Conservation (phyloP, 2,113 vertebrate species). For the Catharus minimus region DNA sequence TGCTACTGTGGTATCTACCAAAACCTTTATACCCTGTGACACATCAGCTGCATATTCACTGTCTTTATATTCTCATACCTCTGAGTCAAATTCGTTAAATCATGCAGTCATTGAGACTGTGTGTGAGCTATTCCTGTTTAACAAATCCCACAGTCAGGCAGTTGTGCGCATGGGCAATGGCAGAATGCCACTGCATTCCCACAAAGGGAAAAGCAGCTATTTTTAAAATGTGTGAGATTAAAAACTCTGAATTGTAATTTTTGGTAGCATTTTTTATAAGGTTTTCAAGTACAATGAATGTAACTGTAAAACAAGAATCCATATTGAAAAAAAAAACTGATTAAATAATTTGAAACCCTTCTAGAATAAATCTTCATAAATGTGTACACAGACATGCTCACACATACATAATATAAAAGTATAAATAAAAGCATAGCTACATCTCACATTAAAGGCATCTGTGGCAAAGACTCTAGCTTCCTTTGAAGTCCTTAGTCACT, state of each 20-base stretch:
- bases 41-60: neutral
- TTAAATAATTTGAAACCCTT: neutral
- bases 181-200: neutral
- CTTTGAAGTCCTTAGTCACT: constrained; percentile 36
- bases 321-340: neutral
- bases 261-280: neutral
- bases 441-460: neutral
- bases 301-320: neutral
- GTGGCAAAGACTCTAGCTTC: constrained; percentile 17
- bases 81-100: neutral
- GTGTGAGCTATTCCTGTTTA: neutral
- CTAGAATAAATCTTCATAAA: neutral
- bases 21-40: neutral
- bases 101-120: neutral
- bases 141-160: neutral
- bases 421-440: neutral
- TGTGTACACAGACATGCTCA: neutral
- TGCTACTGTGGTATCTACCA: neutral
- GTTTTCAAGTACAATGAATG: neutral
- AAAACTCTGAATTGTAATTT: neutral
- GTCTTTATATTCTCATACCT: neutral
- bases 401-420: neutral
- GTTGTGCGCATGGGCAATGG: neutral
- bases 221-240: neutral
- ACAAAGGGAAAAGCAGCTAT: constrained; percentile 7